Conservation (phyloP, 2,797 vertebrate species). For the Galago senegalensis region DNA sequence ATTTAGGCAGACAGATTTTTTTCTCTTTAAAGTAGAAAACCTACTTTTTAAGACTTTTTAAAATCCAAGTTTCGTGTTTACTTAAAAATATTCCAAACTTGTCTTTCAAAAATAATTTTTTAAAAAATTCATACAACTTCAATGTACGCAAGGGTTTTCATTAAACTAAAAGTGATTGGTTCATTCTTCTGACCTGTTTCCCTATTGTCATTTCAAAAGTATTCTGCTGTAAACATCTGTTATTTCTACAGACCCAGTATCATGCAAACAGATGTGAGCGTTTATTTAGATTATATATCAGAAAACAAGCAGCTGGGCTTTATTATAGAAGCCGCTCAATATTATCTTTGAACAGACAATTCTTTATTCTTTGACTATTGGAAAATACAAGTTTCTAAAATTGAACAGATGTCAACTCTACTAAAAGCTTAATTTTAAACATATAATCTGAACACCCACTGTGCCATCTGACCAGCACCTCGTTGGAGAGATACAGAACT, state of each 20-base stretch:
- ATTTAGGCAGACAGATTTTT: conserved; percentile 30
- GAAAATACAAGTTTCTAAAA: conserved; percentile 87
- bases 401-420: conserved; percentile 84
- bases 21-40: conserved; percentile 55
- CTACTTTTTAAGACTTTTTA: conserved; percentile 53
- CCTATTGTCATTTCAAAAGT: conserved; percentile 83
- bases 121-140: conserved; percentile 51
- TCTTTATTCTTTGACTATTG: conserved; percentile 87
- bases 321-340: conserved; percentile 86
- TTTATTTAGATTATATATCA: conserved; percentile 88
- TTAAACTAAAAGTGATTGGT: conserved; percentile 72
- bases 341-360: conserved; percentile 89
- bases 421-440: conserved; percentile 78
- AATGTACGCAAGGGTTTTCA: conserved; percentile 65
- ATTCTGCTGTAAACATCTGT: conserved; percentile 87
- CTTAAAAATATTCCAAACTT: conserved; percentile 65
- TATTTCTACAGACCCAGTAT: conserved; percentile 84
- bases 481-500: background rate
- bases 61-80: conserved; percentile 55
- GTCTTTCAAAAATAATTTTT: conserved; percentile 45
- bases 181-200: conserved; percentile 84
- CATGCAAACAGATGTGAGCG: conserved; percentile 88
- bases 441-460: conserved; percentile 61
- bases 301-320: conserved; percentile 88
- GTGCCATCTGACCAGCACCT: conserved; percentile 49